Percentiles rank a stretch among this genome's conserved stretches.
These are phyloP conservation scores for Ypsolopha scabrella DNA, from an alignment of 2,888 invertebrate genomes.

Conservation along the genomic window DNA sequence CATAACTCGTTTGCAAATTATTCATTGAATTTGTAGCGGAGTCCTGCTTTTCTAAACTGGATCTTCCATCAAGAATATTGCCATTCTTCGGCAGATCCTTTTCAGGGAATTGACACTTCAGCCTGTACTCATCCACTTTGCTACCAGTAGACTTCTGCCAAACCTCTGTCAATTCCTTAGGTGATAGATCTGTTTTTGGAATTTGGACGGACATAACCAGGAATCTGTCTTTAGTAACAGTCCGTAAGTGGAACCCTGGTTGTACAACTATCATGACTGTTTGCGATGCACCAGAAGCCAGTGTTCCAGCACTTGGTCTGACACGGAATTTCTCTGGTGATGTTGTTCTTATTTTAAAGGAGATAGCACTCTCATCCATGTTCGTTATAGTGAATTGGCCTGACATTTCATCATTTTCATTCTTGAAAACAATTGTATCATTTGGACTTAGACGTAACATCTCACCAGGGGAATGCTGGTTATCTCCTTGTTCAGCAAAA, in stretches of 20 bases:
- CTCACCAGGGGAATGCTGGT: conserved; percentile 57
- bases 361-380: conserved; percentile 63
- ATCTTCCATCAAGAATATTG: conserved; percentile 24
- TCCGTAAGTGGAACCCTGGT: conserved; percentile 76
- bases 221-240: conserved; percentile 85
- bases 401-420: conserved; percentile 74
- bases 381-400: conserved; percentile 79
- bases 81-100: conserved; percentile 48
- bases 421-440: conserved; percentile 77
- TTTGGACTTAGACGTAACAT: conserved; percentile 75
- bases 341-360: conserved; percentile 90
- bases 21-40: conserved; percentile 77
- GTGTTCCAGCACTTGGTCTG: conserved; percentile 85
- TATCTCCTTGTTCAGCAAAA: conserved; percentile 38
- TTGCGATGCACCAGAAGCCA: conserved; percentile 74
- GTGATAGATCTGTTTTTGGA: conserved; percentile 66
- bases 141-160: conserved; percentile 76
- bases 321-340: conserved; percentile 96
- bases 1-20: conserved; percentile 43
- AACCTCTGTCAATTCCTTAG: conserved; percentile 76
- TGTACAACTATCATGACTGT: conserved; percentile 81
- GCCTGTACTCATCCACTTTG: conserved; percentile 77
- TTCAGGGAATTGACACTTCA: conserved; percentile 75
- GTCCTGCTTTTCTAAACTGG: conserved; percentile 75
- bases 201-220: conserved; percentile 85